Conservation (phyloP, 2,888 invertebrate genomes). For the Galeopsomyia nigrocyanea region DNA sequence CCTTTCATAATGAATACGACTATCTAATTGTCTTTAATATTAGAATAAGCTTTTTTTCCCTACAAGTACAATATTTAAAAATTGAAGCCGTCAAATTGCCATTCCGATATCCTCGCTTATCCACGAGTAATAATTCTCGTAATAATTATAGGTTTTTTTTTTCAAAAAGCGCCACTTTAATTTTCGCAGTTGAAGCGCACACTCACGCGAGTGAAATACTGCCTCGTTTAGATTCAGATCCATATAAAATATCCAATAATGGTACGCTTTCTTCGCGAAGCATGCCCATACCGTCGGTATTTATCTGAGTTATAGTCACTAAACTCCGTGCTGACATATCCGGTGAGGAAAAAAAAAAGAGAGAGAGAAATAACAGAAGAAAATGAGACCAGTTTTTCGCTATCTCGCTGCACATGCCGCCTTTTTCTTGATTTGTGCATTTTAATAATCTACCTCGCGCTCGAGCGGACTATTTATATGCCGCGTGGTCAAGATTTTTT, state of each 20-base stretch:
- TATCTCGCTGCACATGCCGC: conserved; percentile 17
- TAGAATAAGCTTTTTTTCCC: too few relatives aligned
- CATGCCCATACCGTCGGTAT: not conserved
- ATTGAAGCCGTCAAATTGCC: too few relatives aligned
- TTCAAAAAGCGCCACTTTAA: too few relatives aligned
- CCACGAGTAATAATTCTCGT: too few relatives aligned
- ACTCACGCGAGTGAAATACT: conserved; percentile 1
- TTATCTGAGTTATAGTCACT: conserved; percentile 6
- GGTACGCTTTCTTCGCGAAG: conserved; percentile 23
- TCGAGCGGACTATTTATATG: conserved; percentile 26
- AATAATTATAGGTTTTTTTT: too few relatives aligned
- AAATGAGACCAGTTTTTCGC: conserved; percentile 27
- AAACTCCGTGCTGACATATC: conserved; percentile 28
- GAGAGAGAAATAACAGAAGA: too few relatives aligned
- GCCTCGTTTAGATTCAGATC: not conserved
- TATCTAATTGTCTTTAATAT: too few relatives aligned
- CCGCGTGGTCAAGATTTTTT: not conserved
- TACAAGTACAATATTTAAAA: too few relatives aligned
- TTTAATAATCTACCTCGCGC: conserved; percentile 23
- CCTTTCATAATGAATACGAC: too few relatives aligned
- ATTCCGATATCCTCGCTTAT: too few relatives aligned
- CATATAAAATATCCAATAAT: conserved; percentile 15
- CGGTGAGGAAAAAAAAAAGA: conserved; percentile 19
- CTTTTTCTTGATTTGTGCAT: conserved; percentile 5
- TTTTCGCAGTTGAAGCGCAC: not conserved